Conservation (phyloP, 2,888 invertebrate genomes). For the Cerastoderma edule region DNA sequence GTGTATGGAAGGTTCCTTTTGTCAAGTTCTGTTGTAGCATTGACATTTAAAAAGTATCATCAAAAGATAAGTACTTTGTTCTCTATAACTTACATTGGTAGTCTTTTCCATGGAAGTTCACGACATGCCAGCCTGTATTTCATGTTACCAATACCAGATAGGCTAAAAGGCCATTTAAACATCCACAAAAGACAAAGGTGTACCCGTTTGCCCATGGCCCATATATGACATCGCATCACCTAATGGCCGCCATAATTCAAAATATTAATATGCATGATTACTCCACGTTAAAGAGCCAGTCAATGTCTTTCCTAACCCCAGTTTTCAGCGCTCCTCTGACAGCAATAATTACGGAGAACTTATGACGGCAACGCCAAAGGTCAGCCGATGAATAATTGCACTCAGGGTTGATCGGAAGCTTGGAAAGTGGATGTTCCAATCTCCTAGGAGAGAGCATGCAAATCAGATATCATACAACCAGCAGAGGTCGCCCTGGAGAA, state of each 20-base stretch:
- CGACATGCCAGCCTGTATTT: too few relatives aligned
- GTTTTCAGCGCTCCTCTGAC: conserved; percentile 40
- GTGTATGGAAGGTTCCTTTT: too few relatives aligned
- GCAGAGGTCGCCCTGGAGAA: conserved; percentile 28
- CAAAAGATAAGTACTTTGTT: too few relatives aligned
- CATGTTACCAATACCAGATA: too few relatives aligned
- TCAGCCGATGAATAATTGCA: conserved; percentile 42
- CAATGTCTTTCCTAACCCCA: conserved; percentile 12
- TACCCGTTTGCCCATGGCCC: too few relatives aligned
- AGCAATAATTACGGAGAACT: conserved; percentile 41
- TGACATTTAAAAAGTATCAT: too few relatives aligned
- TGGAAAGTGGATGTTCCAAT: conserved; percentile 39
- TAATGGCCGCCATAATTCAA: conserved; percentile 25
- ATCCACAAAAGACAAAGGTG: too few relatives aligned
- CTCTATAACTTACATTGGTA: too few relatives aligned
- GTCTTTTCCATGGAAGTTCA: too few relatives aligned
- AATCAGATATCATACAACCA: conserved; percentile 35
- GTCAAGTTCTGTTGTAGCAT: too few relatives aligned
- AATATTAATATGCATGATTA: conserved; percentile 28
- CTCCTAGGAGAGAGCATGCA: conserved; percentile 32
- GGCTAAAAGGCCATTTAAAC: too few relatives aligned
- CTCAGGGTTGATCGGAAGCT: conserved; percentile 34
- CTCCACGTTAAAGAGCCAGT: conserved; percentile 12
- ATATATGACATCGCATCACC: conserved; percentile 10
- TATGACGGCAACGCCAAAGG: conserved; percentile 39